A percentile compares a stretch with the other conserved stretches of the same genome.
phyloP scores from a whole-genome alignment of 2,888 invertebrate species.

The Leptinotarsa haldemani region DNA sequence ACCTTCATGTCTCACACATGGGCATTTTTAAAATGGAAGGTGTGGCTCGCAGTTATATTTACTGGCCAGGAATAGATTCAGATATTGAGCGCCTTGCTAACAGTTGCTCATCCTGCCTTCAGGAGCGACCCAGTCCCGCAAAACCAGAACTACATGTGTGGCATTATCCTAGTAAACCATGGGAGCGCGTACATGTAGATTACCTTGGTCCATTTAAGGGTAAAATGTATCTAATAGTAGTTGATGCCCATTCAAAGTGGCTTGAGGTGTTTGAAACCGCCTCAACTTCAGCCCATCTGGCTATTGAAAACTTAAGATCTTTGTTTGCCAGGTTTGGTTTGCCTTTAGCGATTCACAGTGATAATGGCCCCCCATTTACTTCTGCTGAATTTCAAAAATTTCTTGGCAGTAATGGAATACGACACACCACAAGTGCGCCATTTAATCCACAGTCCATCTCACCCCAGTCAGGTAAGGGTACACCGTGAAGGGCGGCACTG shows the following conservation, averaged over 20 bases:
- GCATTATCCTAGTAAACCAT: conserved; percentile 17
- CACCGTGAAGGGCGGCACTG: too few relatives aligned
- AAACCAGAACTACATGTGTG: conserved; percentile 26
- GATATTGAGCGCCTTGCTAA: not conserved
- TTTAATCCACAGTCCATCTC: too few relatives aligned
- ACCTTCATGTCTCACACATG: not conserved
- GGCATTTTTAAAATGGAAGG: not conserved
- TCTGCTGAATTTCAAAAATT: too few relatives aligned
- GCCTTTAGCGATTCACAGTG: too few relatives aligned
- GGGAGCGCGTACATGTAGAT: conserved; percentile 30
- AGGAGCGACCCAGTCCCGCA: not conserved
- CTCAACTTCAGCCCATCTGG: too few relatives aligned
- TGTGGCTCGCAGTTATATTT: not conserved
- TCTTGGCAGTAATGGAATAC: too few relatives aligned
- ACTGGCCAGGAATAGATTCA: not conserved
- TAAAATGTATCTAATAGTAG: conserved; percentile 18
- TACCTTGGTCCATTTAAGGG: conserved; percentile 25
- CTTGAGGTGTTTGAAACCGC: not conserved
- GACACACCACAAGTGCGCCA: too few relatives aligned
- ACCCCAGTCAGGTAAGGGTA: too few relatives aligned
- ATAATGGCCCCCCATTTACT: too few relatives aligned
- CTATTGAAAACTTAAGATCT: too few relatives aligned
- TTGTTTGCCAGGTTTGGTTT: too few relatives aligned
- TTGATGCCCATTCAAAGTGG: conserved; percentile 23
- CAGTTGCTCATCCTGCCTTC: too few relatives aligned